Evolutionary conservation across 2,113 vertebrate genomes (phyloP).

Genomic region (Brienomyrus brachyistius): DNA sequence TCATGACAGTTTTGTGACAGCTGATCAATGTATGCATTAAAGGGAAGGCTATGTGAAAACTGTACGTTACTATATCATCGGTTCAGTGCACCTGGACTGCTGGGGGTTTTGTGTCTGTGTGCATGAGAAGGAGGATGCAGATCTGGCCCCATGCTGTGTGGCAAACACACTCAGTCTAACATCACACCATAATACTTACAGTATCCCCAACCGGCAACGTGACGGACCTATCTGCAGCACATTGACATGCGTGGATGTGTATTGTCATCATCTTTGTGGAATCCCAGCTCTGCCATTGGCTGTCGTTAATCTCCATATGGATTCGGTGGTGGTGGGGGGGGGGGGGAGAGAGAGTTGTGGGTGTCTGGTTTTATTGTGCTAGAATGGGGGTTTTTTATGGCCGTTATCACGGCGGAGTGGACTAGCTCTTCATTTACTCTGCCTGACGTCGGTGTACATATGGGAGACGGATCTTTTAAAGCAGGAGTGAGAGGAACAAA

Average conservation of each 20-base stretch:
- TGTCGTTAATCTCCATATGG: background rate
- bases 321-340: background rate
- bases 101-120: background rate
- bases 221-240: background rate
- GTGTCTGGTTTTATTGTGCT: background rate
- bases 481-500: background rate
- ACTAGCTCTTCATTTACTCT: background rate
- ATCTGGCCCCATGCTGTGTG: background rate
- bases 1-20: background rate
- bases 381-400: background rate
- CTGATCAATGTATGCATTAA: conserved; percentile 4
- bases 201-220: background rate
- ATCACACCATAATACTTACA: background rate
- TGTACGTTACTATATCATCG: background rate
- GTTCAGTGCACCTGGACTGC: background rate
- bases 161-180: background rate
- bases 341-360: too few relatives aligned
- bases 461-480: background rate
- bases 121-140: background rate
- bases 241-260: background rate
- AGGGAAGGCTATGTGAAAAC: background rate
- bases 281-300: background rate
- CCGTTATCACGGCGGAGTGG: background rate
- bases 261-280: background rate
- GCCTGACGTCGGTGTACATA: background rate